Percentiles rank a stretch among this genome's conserved stretches.
These are phyloP conservation scores for Microctenopoma lineatum DNA, from an alignment of 2,797 vertebrate species.

Conservation along the genomic window DNA sequence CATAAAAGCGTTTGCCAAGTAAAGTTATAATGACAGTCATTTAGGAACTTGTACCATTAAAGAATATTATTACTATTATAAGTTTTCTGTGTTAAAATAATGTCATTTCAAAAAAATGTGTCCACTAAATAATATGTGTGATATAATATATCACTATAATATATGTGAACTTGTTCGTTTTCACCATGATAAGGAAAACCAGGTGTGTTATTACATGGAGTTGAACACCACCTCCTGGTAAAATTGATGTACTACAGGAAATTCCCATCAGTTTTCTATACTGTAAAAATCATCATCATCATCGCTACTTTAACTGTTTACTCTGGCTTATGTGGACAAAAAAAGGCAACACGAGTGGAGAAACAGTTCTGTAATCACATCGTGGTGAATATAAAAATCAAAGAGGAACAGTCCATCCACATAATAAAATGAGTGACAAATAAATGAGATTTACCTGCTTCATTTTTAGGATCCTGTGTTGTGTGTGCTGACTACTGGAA, in stretches of 20 bases:
- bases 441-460: neutral
- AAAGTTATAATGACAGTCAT: neutral
- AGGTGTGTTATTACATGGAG: constrained; percentile 53
- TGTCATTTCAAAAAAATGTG: neutral
- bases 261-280: too few species aligned
- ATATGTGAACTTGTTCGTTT: too few species aligned
- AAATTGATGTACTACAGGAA: constrained; percentile 24
- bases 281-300: neutral
- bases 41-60: neutral
- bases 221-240: constrained; percentile 70
- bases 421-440: constrained; percentile 1
- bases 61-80: too few species aligned
- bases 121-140: neutral
- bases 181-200: neutral
- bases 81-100: too few species aligned
- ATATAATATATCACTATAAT: too few species aligned
- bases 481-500: neutral
- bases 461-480: neutral
- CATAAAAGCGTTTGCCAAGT: too few species aligned
- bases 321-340: neutral
- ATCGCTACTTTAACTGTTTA: neutral
- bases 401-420: neutral
- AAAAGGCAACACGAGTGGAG: neutral
- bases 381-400: neutral
- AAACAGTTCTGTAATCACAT: neutral